phyloP scores from a whole-genome alignment of 2,888 invertebrate genomes.

The Syrista parreyssii region DNA sequence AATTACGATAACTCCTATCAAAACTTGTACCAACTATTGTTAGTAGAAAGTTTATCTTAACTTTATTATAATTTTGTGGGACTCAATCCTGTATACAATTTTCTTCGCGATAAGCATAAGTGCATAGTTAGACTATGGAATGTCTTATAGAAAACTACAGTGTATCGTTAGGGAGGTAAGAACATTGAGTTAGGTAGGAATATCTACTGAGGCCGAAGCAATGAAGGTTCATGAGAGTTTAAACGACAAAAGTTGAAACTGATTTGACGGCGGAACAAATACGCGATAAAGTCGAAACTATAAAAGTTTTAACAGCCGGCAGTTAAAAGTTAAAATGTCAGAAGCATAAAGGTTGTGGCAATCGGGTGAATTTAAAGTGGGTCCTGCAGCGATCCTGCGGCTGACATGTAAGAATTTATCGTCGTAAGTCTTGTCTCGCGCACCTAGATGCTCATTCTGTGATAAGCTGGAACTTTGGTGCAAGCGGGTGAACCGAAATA shows the following conservation, averaged over 20 bases:
- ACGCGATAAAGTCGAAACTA: conserved; percentile 39
- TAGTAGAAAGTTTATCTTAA: not conserved
- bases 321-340: conserved; percentile 41
- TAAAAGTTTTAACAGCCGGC: conserved; percentile 45
- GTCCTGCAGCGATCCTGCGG: conserved; percentile 9
- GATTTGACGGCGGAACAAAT: conserved; percentile 43
- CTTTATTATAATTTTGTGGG: not conserved
- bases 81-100: not conserved
- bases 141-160: not conserved
- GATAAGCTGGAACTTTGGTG: not conserved
- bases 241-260: conserved; percentile 42
- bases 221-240: conserved; percentile 12
- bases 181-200: not conserved
- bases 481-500: not conserved
- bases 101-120: not conserved
- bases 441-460: not conserved
- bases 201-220: not conserved
- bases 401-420: conserved; percentile 6
- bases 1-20: not conserved
- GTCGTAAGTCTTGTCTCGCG: not conserved
- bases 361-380: conserved; percentile 19
- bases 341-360: conserved; percentile 22
- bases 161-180: not conserved
- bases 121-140: not conserved
- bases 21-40: not conserved